A percentile compares a stretch with the other conserved stretches of the same genome.
Conservation (phyloP, 2,797 vertebrate genomes). For the Scomberomorus guttatus region DNA sequence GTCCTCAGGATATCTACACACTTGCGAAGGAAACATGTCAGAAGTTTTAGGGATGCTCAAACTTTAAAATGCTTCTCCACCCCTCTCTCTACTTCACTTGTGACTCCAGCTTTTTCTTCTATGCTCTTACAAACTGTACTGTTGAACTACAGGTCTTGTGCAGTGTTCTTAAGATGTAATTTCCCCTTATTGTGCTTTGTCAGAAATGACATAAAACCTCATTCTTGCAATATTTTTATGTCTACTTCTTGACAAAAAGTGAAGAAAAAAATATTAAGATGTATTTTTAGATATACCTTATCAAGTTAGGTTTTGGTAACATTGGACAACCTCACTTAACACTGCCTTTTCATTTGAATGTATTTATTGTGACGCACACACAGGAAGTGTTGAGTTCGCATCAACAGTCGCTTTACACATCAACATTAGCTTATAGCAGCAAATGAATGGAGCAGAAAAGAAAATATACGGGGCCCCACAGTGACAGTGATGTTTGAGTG, state of each 20-base stretch:
- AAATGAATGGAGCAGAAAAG: slow-evolving; percentile 22
- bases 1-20: not conserved
- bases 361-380: not conserved
- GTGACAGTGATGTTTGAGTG: slow-evolving; percentile 7
- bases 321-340: too few species aligned
- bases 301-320: not conserved
- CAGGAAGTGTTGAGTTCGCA: slow-evolving; percentile 1
- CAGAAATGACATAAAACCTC: not conserved
- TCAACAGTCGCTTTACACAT: not conserved
- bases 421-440: not conserved
- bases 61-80: not conserved
- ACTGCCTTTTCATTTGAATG: not conserved
- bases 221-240: not conserved
- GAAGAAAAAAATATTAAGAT: not conserved
- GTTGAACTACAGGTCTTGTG: too few species aligned
- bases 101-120: not conserved
- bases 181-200: not conserved
- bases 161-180: not conserved
- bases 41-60: not conserved
- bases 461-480: not conserved
- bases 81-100: not conserved
- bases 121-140: not conserved
- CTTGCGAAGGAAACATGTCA: not conserved
- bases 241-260: not conserved
- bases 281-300: not conserved